phyloP scores from a whole-genome alignment of 2,797 vertebrate genomes.

The Zenarchopterus dispar region DNA sequence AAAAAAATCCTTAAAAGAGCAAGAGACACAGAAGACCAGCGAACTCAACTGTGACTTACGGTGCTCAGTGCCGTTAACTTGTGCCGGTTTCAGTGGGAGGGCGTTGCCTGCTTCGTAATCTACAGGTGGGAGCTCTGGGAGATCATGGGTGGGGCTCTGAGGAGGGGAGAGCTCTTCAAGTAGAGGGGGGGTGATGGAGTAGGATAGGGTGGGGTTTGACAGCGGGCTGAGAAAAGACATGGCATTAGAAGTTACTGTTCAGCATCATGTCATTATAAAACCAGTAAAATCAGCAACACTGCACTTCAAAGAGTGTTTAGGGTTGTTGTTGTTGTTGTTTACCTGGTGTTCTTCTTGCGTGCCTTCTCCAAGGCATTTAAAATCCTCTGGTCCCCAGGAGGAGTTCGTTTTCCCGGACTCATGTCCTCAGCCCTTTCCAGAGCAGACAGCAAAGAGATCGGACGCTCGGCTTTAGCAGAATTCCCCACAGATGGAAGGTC shows the following conservation, averaged over 20 bases:
- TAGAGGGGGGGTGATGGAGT: constrained; percentile 37
- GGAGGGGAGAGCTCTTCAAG: constrained; percentile 41
- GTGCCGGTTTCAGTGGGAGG: constrained; percentile 21
- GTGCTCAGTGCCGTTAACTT: constrained; percentile 55
- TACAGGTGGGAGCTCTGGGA: constrained; percentile 63
- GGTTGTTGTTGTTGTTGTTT: constrained; percentile 1
- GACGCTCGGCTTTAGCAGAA: constrained; percentile 42
- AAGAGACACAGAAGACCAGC: background rate
- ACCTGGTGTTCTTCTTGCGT: constrained; percentile 64
- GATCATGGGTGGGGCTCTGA: constrained; percentile 17
- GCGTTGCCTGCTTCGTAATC: constrained; percentile 61
- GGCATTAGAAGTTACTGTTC: constrained; percentile 4
- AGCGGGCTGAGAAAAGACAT: constrained; percentile 31
- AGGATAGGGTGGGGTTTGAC: constrained; percentile 4
- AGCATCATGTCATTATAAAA: background rate
- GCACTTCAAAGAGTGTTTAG: background rate
- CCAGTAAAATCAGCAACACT: background rate
- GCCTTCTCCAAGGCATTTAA: constrained; percentile 77
- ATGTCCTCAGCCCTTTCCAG: constrained; percentile 75
- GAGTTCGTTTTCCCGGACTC: constrained; percentile 46
- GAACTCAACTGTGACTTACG: constrained; percentile 63
- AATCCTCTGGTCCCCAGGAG: constrained; percentile 68
- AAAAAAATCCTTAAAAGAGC: background rate
- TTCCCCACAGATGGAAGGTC: background rate
- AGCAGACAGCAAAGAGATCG: constrained; percentile 51